Evolutionary conservation across 2,888 invertebrate genomes (phyloP), one percentile per base, ranked within the genome.

Genomic region (Saturnia japonica): DNA sequence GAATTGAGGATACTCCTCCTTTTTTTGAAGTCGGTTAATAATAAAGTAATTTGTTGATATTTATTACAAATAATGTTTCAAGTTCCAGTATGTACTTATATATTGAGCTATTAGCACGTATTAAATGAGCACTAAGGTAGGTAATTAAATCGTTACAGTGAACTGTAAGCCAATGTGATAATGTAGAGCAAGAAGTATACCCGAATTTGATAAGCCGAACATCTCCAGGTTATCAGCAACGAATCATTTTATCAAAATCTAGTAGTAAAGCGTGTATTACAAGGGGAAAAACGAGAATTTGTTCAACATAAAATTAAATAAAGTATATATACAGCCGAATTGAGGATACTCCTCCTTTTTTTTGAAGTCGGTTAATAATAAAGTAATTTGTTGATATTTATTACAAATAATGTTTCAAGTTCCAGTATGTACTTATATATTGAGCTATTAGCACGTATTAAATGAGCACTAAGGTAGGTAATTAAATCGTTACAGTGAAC

Each of bases 81-180:
- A 28, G 12, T 28, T 28, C 25, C 28, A 60, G 25, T 60, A 7
- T 19, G 16, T 47, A n/a, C 19, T 47, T 47, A 4, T 19, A 47
- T 47, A 47, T 54, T 54, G n/a, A 54, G 54, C n/a, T 54, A 54
- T 54, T 54, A n/a, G 54, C n/a, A n/a, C n/a, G n/a, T 54, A n/a
- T 54, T n/a, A 54, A 22, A 54, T 22, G 54, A 54, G 8, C n/a
- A 54, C 7, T 54, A 47, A 34, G 6, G 34, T n/a, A n/a, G n/a
- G n/a, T n/a, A 64, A 62, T 19, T 40, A 22, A 64, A 64, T 19
- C 28, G 25, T 64, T n/a, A 64, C 16, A 40, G 34, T 19, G 34
- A 19, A 64, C 1, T 34, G 1, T 64, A 40, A 40, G n/a, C 28
- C 19, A 19, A 34, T 19, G 19, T 40, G 19, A 19, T 40, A 12